These are phyloP conservation scores for Volucella bombylans DNA, from an alignment of 2,888 invertebrate species.

Conservation along the genomic window DNA sequence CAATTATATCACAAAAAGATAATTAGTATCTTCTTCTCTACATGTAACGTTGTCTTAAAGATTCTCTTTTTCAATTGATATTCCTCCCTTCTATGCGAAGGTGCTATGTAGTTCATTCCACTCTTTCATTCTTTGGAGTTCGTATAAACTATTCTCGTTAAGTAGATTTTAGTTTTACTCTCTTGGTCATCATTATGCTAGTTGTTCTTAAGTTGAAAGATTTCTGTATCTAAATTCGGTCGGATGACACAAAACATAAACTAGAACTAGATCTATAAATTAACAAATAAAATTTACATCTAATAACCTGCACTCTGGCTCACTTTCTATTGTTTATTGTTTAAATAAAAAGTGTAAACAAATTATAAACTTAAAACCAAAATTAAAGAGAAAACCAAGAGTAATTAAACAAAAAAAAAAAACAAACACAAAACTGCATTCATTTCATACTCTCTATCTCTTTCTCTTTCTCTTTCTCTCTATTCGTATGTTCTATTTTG, in stretches of 20 bases:
- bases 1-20: slow-evolving; percentile 72
- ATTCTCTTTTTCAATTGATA: slow-evolving; percentile 4
- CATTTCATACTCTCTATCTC: slow-evolving; percentile 69
- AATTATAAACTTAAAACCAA: slow-evolving; percentile 19
- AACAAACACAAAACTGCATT: slow-evolving; percentile 65
- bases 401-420: slow-evolving; percentile 1
- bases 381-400: slow-evolving; percentile 27
- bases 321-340: slow-evolving; percentile 13
- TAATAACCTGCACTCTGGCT: slow-evolving; percentile 54
- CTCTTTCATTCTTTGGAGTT: slow-evolving; percentile 53
- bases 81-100: not conserved
- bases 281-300: slow-evolving; percentile 33
- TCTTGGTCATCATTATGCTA: slow-evolving; percentile 12
- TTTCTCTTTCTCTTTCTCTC: slow-evolving; percentile 43
- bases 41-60: slow-evolving; percentile 19
- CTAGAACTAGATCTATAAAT: slow-evolving; percentile 20
- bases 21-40: slow-evolving; percentile 48
- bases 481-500: slow-evolving; percentile 3
- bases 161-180: slow-evolving; percentile 42
- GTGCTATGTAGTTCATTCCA: not conserved
- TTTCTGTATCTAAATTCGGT: slow-evolving; percentile 35
- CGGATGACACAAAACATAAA: slow-evolving; percentile 46
- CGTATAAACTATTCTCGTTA: slow-evolving; percentile 12
- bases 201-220: slow-evolving; percentile 4
- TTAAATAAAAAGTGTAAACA: slow-evolving; percentile 11